These are phyloP conservation scores for Leucoraja erinaceus DNA, from an alignment of 2,113 vertebrate genomes.

Conservation along the genomic window DNA sequence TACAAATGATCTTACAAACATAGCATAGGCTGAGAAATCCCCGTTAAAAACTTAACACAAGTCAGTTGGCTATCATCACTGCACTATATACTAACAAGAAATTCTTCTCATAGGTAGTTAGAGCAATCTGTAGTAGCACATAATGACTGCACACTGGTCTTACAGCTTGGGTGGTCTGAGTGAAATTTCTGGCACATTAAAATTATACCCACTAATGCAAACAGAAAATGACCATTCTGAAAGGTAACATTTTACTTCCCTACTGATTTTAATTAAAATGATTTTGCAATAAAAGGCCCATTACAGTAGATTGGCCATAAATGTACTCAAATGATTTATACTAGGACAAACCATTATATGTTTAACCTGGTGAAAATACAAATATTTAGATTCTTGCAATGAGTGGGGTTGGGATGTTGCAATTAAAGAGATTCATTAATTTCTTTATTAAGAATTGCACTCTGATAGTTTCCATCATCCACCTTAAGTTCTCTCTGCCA, in stretches of 20 bases:
- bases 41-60: neutral
- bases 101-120: neutral
- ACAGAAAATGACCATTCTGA: neutral
- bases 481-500: neutral
- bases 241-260: constrained; percentile 19
- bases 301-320: neutral
- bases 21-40: neutral
- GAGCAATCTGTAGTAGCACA: neutral
- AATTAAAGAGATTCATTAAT: neutral
- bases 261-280: constrained; percentile 28
- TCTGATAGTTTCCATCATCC: too few relatives aligned
- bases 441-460: neutral
- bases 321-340: neutral
- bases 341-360: too few relatives aligned
- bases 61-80: constrained; percentile 1
- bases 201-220: constrained; percentile 26
- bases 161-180: neutral
- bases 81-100: neutral
- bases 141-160: neutral
- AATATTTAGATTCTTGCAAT: neutral
- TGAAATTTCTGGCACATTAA: constrained; percentile 26
- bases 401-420: neutral
- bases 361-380: neutral
- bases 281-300: neutral
- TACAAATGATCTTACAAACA: neutral